A percentile compares a stretch with the other conserved stretches of the same genome.
phyloP scores from a whole-genome alignment of 2,888 invertebrate genomes.

The Sipunculus nudus region DNA sequence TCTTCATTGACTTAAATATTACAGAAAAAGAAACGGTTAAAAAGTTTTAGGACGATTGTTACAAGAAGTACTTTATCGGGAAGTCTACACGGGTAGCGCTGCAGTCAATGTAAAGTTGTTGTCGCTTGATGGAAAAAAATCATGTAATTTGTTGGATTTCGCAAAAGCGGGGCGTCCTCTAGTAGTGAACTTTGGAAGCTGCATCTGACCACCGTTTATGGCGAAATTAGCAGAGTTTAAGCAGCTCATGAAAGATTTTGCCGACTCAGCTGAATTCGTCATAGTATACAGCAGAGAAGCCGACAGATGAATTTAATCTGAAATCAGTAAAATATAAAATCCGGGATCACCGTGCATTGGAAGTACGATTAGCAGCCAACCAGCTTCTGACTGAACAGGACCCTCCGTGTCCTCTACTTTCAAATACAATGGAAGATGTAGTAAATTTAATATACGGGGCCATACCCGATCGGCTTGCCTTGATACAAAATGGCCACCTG shows the following conservation, averaged over 20 bases:
- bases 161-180: conserved; percentile 46
- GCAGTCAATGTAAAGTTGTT: too few species aligned
- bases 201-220: conserved; percentile 59
- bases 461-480: conserved; percentile 52
- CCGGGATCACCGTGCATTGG: conserved; percentile 37
- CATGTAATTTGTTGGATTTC: conserved; percentile 27
- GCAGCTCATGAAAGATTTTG: conserved; percentile 44
- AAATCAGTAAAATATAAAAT: too few species aligned
- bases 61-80: too few species aligned
- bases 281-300: conserved; percentile 57
- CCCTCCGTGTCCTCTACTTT: conserved; percentile 43
- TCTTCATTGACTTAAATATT: too few species aligned
- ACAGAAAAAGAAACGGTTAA: too few species aligned
- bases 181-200: conserved; percentile 58
- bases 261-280: conserved; percentile 49
- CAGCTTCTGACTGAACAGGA: conserved; percentile 22
- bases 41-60: too few species aligned
- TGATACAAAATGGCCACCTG: conserved; percentile 44
- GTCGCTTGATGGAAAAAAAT: too few species aligned
- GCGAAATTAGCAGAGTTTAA: conserved; percentile 48
- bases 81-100: too few species aligned
- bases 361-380: conserved; percentile 49
- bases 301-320: too few species aligned
- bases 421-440: conserved; percentile 48
- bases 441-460: conserved; percentile 49